Percentiles rank a stretch among this genome's conserved stretches.
Evolutionary conservation across 1,140 invertebrate genomes (phyloP).

Genomic region (Diorhabda carinulata): DNA sequence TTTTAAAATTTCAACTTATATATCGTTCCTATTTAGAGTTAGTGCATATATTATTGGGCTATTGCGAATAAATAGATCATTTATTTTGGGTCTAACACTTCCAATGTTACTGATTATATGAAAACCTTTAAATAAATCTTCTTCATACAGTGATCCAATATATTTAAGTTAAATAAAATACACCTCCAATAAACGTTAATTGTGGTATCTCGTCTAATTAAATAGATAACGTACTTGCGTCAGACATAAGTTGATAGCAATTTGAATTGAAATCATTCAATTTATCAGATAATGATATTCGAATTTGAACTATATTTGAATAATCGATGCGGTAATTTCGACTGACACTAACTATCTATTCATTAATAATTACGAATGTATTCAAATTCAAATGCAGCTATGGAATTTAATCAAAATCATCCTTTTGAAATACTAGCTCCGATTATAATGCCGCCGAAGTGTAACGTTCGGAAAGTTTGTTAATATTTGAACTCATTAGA

Average conservation of each 20-base stretch:
- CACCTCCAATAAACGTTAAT: neutral
- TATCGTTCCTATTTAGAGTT: too few relatives aligned
- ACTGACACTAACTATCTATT: slow-evolving; percentile 18
- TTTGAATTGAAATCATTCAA: slow-evolving; percentile 9
- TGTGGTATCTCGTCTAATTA: slow-evolving; percentile 6
- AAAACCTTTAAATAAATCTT: too few relatives aligned
- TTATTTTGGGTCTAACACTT: too few relatives aligned
- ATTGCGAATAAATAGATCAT: too few relatives aligned
- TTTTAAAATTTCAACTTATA: too few relatives aligned
- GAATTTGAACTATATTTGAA: slow-evolving; percentile 12
- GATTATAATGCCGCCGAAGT: neutral
- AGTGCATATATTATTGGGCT: too few relatives aligned
- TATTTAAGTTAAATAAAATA: too few relatives aligned
- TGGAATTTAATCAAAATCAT: slow-evolving; percentile 15
- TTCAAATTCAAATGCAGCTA: slow-evolving; percentile 11
- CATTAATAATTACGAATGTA: slow-evolving; percentile 19
- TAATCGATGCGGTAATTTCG: slow-evolving; percentile 17
- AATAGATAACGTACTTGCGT: neutral
- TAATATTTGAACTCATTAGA: neutral
- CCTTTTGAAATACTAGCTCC: slow-evolving; percentile 13
- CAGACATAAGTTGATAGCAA: slow-evolving; percentile 12
- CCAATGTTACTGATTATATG: too few relatives aligned
- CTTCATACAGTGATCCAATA: too few relatives aligned
- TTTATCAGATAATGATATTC: slow-evolving; percentile 14
- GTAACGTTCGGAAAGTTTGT: neutral